Evolutionary conservation across 2,797 vertebrate species (phyloP).

Genomic region (Notolepis coatsorum): DNA sequence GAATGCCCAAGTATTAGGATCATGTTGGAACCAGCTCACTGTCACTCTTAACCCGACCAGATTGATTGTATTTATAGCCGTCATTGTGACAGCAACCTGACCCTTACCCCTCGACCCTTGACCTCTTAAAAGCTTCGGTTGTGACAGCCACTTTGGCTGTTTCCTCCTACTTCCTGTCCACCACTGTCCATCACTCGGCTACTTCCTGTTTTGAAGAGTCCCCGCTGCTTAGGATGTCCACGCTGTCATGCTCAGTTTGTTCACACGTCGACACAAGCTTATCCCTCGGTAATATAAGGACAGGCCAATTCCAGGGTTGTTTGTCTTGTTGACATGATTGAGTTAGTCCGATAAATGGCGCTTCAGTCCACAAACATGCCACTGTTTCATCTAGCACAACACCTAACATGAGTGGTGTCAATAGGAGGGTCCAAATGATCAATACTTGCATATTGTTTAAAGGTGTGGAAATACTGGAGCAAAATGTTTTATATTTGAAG

Average conservation of each 20-base stretch:
- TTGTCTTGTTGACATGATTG: neutral
- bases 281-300: neutral
- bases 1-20: too few relatives aligned
- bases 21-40: neutral
- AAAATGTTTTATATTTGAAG: too few relatives aligned
- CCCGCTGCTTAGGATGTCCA: neutral
- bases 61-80: conserved; percentile 49
- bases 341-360: too few relatives aligned
- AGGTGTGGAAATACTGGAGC: too few relatives aligned
- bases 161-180: conserved; percentile 61
- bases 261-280: neutral
- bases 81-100: conserved; percentile 27
- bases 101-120: conserved; percentile 43
- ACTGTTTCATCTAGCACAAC: too few relatives aligned
- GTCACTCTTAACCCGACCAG: neutral
- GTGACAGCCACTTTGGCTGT: conserved; percentile 39
- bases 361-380: too few relatives aligned
- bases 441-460: too few relatives aligned
- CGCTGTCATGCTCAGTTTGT: conserved; percentile 18
- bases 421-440: too few relatives aligned
- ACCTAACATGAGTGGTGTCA: too few relatives aligned
- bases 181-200: conserved; percentile 32
- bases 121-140: conserved; percentile 25
- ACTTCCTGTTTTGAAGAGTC: conserved; percentile 62
- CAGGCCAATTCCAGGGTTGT: neutral